phyloP scores from a whole-genome alignment of 2,113 vertebrate species.

The Bufo gargarizans region DNA sequence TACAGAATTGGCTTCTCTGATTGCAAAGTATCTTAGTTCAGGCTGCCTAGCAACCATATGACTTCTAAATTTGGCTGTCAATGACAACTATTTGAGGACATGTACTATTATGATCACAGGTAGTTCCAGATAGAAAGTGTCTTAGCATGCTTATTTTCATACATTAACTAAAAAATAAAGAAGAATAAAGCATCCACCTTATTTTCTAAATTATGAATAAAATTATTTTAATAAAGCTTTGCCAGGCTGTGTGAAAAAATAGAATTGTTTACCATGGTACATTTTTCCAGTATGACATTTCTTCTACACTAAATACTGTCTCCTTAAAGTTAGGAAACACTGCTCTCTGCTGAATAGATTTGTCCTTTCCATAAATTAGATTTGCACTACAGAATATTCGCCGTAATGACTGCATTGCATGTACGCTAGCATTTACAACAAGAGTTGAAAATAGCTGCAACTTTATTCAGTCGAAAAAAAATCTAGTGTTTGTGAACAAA shows the following conservation, averaged over 20 bases:
- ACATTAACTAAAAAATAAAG: not conserved
- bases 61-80: no score
- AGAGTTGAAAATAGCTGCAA: not conserved
- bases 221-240: not conserved
- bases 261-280: not conserved
- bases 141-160: not conserved
- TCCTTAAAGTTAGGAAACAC: constrained; percentile 37
- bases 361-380: constrained; percentile 3
- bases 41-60: no score
- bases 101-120: no score
- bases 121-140: not conserved
- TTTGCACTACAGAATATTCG: constrained; percentile 10
- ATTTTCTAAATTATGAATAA: not conserved
- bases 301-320: not conserved
- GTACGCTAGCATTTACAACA: not conserved
- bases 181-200: not conserved
- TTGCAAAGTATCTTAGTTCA: no score
- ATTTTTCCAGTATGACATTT: not conserved
- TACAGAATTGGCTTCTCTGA: no score
- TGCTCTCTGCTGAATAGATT: constrained; percentile 43
- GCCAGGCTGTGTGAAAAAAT: not conserved
- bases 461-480: not conserved
- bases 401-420: constrained; percentile 14
- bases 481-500: not conserved
- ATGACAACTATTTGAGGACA: no score